Base-by-base conservation (phyloP, 2,888 invertebrate genomes). In the Conus canariensis region DNA sequence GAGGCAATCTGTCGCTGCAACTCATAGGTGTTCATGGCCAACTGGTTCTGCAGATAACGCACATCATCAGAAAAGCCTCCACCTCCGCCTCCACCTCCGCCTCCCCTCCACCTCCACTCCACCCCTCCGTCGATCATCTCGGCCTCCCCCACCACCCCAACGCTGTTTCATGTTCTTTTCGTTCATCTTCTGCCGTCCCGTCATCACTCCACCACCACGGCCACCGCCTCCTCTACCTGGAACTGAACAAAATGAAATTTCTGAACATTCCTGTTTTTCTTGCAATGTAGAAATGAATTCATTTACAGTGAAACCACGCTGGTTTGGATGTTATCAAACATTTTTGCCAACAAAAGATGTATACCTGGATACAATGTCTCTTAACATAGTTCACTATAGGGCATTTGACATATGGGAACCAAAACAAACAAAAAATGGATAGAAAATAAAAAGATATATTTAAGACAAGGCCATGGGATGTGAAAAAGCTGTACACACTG, bases 181-280 rank as follows among this genome's bases (percentile, higher is more conserved):
- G 58, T 89, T 89, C 89, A 89, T 89, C 59, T 89, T 89, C 85
- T 89, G 89, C 14, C 89, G 85, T 25, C 89, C 89, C 9, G 89
- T 89, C 85, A 85, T 89, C 74, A 88, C 12, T 16, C 64, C 64
- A 22, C 88, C 77, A 22, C 77, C 86, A 16, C 80, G 70, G n/a
- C 83, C 83, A 25, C 83, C 67, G 1, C 82, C 56, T 25, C 87
- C 83, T 83, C 45, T 45, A 60, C 25, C 45, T 45, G 70, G 3
- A 74, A 64, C 60, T 16, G 16, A 64, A 64, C 60, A 64, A 14
- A 7, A 64, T 64, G 16, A 22, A 74, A n/a, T 74, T 74, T 22
- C 22, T 70, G 70, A 70, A 70, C 22, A 12, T 19, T 70, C 70
- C 0, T 70, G 7, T 74, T 9, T 7, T 10, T 64, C 60, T 64